A percentile compares a stretch with the other conserved stretches of the same genome.
phyloP scores from a whole-genome alignment of 2,888 invertebrate species.

The Papilio demoleus region DNA sequence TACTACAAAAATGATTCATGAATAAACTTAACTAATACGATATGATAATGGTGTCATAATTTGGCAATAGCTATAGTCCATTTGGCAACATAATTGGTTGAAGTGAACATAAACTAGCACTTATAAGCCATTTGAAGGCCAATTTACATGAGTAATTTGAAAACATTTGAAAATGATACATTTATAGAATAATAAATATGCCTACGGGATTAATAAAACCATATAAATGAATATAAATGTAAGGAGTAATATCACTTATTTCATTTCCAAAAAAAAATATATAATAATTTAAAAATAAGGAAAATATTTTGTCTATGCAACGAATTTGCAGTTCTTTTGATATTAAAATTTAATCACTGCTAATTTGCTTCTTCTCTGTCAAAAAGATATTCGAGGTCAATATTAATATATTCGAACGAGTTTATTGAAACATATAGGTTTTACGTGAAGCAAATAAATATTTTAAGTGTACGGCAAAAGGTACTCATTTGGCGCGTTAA shows the following conservation, averaged over 20 bases:
- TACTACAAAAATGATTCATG: background rate
- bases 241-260: background rate
- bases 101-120: conserved; percentile 36
- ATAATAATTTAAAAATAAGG: too few species aligned
- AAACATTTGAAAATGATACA: conserved; percentile 34
- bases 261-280: background rate
- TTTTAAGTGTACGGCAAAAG: conserved; percentile 15
- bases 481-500: conserved; percentile 13
- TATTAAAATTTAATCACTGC: too few species aligned
- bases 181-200: conserved; percentile 20
- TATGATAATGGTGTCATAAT: conserved; percentile 17
- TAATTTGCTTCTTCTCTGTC: too few species aligned
- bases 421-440: too few species aligned
- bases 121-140: conserved; percentile 35
- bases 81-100: conserved; percentile 38
- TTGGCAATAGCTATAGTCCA: conserved; percentile 30
- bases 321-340: too few species aligned
- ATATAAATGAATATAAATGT: background rate
- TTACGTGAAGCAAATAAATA: background rate
- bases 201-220: conserved; percentile 20
- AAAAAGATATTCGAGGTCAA: too few species aligned
- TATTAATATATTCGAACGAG: too few species aligned
- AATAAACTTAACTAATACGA: conserved; percentile 4
- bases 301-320: too few species aligned
- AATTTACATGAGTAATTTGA: conserved; percentile 38